phyloP scores from a whole-genome alignment of 1,140 invertebrate genomes.

The Calliopsis andreniformis region DNA sequence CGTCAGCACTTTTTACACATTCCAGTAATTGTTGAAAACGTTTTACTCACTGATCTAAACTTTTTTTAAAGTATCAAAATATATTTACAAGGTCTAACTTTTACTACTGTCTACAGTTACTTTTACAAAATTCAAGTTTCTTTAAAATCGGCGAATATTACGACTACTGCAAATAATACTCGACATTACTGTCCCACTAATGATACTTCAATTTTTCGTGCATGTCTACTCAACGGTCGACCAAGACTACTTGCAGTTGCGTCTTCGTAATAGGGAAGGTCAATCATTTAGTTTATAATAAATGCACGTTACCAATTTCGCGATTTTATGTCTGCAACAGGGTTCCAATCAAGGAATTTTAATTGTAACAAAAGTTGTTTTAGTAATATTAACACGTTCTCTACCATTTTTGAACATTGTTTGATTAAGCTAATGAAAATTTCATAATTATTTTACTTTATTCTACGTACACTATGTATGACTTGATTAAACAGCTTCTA shows the following conservation, averaged over 20 bases:
- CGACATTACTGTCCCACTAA: neutral
- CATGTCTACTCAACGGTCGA: conserved; percentile 33
- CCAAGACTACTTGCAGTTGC: conserved; percentile 16
- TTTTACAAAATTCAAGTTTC: neutral
- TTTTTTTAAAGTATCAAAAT: neutral
- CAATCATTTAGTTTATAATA: conserved; percentile 20
- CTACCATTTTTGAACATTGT: too few relatives aligned
- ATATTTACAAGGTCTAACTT: neutral
- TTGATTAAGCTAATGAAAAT: too few relatives aligned
- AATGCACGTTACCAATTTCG: conserved; percentile 23
- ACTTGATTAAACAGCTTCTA: too few relatives aligned
- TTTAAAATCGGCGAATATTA: neutral
- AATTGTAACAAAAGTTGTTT: too few relatives aligned
- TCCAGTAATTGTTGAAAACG: too few relatives aligned
- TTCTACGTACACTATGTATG: too few relatives aligned
- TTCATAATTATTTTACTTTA: too few relatives aligned
- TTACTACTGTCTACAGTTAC: conserved; percentile 1
- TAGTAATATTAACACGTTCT: too few relatives aligned
- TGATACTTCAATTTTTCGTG: conserved; percentile 10
- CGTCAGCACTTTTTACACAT: neutral
- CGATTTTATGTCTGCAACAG: neutral
- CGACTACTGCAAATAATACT: neutral
- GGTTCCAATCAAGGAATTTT: neutral
- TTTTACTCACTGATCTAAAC: neutral
- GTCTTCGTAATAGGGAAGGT: neutral